Base-by-base conservation (phyloP, 2,113 vertebrate genomes). In the Triplophysa dalaica region DNA sequence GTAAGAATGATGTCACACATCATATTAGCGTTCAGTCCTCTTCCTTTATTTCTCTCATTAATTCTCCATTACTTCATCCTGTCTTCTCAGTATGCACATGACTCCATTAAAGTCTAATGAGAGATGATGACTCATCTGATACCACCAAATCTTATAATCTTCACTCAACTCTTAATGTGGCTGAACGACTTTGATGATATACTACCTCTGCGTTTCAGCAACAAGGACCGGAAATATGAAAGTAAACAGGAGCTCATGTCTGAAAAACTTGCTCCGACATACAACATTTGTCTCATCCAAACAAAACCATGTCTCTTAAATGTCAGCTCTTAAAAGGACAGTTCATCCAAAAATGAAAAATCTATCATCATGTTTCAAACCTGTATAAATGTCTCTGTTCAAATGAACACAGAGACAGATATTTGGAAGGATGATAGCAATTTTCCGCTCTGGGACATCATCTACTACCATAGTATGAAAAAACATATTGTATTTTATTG, bases 71-170 rank as follows among this genome's bases (percentile, higher is more conserved):
- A 11, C 33, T 60, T 56, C 22, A 61, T 4, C 56, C 38, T 33
- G 56, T 52, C 11, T 12, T 61, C 54, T 54, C 24, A n/a, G n/a
- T 24, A 11, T 73, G 52, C 45, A 54, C 29, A 64, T 52, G 78
- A 38, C 65, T 83, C 87, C 76, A 85, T 88, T 87, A 89, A 86
- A 76, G 38, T 82, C 85, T 87, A 84, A 90, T 48, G 83, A 78
- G 85, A 64, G 48, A 67, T 62, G 26, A 70, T 90, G 85, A 87
- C 88, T 88, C 81, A 87, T 87, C 83, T 82, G 84, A 85, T 78
- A 82, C 82, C 73, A 80, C 62, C 70, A 81, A 77, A 86, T 77
- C 84, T 83, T 81, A 86, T 88, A 72, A 86, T 76, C 69, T 82
- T 83, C 62, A 83, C 80, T 85, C 83, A 77, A 64, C 78, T 68